A percentile compares a stretch with the other conserved stretches of the same genome.
Evolutionary conservation across 2,113 vertebrate species (phyloP).

Genomic region (Himantopus leucocephalus): DNA sequence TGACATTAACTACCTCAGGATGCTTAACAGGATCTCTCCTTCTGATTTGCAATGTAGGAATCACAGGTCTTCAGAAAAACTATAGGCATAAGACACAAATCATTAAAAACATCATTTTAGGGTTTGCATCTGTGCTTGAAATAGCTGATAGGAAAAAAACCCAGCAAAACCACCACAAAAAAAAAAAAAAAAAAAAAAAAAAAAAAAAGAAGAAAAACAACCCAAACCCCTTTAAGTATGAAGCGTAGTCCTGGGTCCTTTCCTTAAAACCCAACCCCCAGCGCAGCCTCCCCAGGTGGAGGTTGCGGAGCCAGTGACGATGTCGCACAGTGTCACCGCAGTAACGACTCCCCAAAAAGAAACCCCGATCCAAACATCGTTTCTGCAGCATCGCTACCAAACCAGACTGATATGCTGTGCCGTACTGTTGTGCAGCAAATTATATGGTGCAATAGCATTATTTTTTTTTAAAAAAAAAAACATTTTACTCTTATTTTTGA

Average conservation of each 20-base stretch:
- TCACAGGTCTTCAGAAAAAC: neutral
- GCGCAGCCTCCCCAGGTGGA: conserved; percentile 9
- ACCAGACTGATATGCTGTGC: conserved; percentile 46
- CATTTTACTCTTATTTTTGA: conserved; percentile 69
- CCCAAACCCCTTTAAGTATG: neutral
- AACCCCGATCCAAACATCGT: conserved; percentile 38
- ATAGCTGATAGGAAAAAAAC: neutral
- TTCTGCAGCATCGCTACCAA: conserved; percentile 13
- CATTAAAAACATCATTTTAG: neutral
- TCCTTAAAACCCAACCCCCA: neutral
- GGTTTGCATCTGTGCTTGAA: neutral
- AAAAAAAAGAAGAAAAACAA: too few relatives aligned
- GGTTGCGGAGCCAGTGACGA: neutral
- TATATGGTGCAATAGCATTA: conserved; percentile 62
- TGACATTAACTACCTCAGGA: neutral
- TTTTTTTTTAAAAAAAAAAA: neutral
- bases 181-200: too few relatives aligned
- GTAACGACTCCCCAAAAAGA: neutral
- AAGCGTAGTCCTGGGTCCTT: conserved; percentile 64
- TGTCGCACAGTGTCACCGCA: neutral
- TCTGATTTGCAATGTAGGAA: neutral
- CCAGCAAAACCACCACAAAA: neutral
- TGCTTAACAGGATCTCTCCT: neutral
- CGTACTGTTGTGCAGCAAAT: conserved; percentile 54
- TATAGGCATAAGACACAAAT: neutral